Percentiles rank a stretch among this genome's conserved stretches.
Conservation (phyloP, 2,113 vertebrate genomes). For the Poecile atricapillus region DNA sequence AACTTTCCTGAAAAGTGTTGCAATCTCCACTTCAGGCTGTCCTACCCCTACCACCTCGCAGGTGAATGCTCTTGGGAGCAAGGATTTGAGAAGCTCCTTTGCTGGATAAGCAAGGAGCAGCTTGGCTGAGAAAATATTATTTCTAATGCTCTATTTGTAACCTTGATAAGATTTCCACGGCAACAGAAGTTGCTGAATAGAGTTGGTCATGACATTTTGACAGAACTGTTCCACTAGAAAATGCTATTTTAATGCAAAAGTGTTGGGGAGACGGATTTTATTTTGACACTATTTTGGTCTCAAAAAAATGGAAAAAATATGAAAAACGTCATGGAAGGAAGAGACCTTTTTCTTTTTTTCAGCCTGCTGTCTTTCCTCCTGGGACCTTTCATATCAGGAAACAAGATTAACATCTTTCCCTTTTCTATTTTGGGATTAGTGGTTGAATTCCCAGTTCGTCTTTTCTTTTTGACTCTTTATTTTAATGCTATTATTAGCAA, state of each 20-base stretch:
- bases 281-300: background rate
- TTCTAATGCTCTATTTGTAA: slow-evolving; percentile 14
- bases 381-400: background rate
- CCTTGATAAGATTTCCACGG: background rate
- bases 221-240: background rate
- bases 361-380: background rate
- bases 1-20: background rate
- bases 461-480: background rate
- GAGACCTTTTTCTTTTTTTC: background rate
- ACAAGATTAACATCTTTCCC: background rate
- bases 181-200: slow-evolving; percentile 4
- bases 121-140: background rate
- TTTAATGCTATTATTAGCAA: slow-evolving; percentile 2
- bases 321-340: background rate
- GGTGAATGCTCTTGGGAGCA: background rate
- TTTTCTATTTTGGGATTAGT: slow-evolving; percentile 13
- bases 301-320: background rate
- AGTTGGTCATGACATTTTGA: background rate
- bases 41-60: background rate
- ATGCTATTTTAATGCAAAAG: background rate
- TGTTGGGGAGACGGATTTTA: background rate
- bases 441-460: background rate
- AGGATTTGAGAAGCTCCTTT: background rate
- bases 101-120: background rate
- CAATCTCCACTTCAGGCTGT: background rate